Base-by-base conservation (phyloP, 2,113 vertebrate genomes). In the Macroglossus sobrinus region DNA sequence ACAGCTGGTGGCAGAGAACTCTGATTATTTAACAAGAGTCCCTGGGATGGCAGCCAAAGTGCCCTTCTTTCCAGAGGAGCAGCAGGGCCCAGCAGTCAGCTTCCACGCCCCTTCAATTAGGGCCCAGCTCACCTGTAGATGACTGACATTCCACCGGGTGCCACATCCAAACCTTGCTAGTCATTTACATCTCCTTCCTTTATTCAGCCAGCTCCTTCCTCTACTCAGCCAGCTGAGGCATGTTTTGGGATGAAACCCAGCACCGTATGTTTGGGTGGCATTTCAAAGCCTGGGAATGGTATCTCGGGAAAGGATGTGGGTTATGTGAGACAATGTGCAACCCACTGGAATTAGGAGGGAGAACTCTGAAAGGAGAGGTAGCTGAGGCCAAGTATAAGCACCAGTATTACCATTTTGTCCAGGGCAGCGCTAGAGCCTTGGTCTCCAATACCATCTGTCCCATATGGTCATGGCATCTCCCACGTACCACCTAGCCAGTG, bases 21-120 rank as follows among this genome's bases (percentile, higher is more conserved):
- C 97, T 95, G 96, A 93, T 97, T 97, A 96, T 97, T 96, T 78
- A 86, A 64, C 94, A n/a, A 57, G 85, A 97, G 87, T 89, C 88
- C 40, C 92, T 74, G 81, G 94, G 94, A 91, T 74, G 66, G 92
- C 92, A 97, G 93, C 96, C 90, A 82, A 85, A 38, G 75, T 80
- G 64, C 76, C 80, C 87, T 87, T 82, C 91, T 84, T 81, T 89
- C 90, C 84, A 85, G 43, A 92, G 66, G 47, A 89, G 87, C 84
- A 96, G 93, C 38, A 69, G 86, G 63, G 11, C 53, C 84, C 91
- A 64, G 38, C 53, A 80, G n/a, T 90, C 53, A 81, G 80, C 18
- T 11, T 33, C 69, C 19, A 28, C 21, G 16, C 1, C 33, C 63
- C 84, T 75, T 95, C 71, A 33, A 12, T 75, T 74, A 75, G 66